phyloP scores from a whole-genome alignment of 2,888 invertebrate genomes.

The Xylota segnis region DNA sequence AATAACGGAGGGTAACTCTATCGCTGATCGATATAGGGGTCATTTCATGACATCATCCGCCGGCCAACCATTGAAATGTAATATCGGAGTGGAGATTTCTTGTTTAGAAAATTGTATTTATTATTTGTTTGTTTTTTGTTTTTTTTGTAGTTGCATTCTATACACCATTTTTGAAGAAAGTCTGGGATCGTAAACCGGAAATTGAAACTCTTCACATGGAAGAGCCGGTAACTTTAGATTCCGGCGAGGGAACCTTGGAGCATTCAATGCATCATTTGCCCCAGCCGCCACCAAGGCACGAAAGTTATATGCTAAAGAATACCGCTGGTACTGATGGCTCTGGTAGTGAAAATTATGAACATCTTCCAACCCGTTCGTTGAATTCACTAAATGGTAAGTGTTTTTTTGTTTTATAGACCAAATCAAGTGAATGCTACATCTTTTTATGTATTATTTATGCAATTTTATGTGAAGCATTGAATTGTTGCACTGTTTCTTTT shows the following conservation, averaged over 20 bases:
- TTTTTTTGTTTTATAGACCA: slow-evolving; percentile 48
- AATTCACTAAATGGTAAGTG: slow-evolving; percentile 87
- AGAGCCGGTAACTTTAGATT: slow-evolving; percentile 87
- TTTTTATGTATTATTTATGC: slow-evolving; percentile 67
- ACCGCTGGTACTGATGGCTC: slow-evolving; percentile 85
- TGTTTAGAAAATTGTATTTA: not conserved
- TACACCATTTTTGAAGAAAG: slow-evolving; percentile 97
- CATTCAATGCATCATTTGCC: slow-evolving; percentile 88
- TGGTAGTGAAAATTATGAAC: slow-evolving; percentile 89
- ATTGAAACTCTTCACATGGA: slow-evolving; percentile 97
- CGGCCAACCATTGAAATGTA: slow-evolving; percentile 94
- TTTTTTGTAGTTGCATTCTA: slow-evolving; percentile 92
- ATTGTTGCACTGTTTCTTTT: slow-evolving; percentile 58
- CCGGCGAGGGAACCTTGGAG: slow-evolving; percentile 89
- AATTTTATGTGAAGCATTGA: slow-evolving; percentile 73
- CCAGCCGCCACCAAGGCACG: slow-evolving; percentile 90
- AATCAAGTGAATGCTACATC: slow-evolving; percentile 74
- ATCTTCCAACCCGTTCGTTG: slow-evolving; percentile 86
- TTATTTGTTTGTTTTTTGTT: not conserved
- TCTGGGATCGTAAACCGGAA: slow-evolving; percentile 97
- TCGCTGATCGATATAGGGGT: slow-evolving; percentile 94
- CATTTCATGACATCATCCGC: slow-evolving; percentile 96
- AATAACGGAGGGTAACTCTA: slow-evolving; percentile 96
- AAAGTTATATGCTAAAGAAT: slow-evolving; percentile 91
- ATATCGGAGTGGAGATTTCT: slow-evolving; percentile 67